phyloP scores from a whole-genome alignment of 2,113 vertebrate genomes.

The Xenopus borealis region DNA sequence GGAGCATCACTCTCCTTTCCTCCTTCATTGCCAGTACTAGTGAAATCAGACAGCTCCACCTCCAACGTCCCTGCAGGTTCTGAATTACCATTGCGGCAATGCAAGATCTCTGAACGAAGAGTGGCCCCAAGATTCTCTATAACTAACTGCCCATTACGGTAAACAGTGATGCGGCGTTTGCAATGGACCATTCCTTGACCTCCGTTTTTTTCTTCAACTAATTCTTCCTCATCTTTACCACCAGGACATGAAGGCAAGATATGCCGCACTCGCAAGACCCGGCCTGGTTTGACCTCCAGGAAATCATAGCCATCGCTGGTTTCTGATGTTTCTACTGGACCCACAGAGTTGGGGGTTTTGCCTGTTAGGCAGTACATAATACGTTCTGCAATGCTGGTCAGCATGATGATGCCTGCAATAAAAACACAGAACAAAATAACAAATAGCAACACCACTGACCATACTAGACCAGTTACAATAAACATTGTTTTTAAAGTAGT shows the following conservation, averaged over 20 bases:
- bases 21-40: slow-evolving; percentile 48
- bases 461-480: not conserved
- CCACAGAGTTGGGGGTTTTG: slow-evolving; percentile 75
- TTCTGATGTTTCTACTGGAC: slow-evolving; percentile 76
- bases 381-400: slow-evolving; percentile 80
- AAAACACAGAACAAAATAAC: not conserved
- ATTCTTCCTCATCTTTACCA: slow-evolving; percentile 41
- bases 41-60: slow-evolving; percentile 65
- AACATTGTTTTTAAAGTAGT: too few relatives aligned
- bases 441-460: not conserved
- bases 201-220: slow-evolving; percentile 42
- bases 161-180: slow-evolving; percentile 85
- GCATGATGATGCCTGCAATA: slow-evolving; percentile 70
- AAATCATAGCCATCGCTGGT: slow-evolving; percentile 83
- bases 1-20: slow-evolving; percentile 47
- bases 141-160: slow-evolving; percentile 84
- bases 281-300: slow-evolving; percentile 90
- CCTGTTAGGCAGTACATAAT: slow-evolving; percentile 87
- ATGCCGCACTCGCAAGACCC: slow-evolving; percentile 82
- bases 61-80: slow-evolving; percentile 69
- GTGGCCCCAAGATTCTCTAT: slow-evolving; percentile 85
- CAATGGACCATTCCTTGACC: slow-evolving; percentile 69
- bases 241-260: slow-evolving; percentile 55
- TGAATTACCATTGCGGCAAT: slow-evolving; percentile 65
- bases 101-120: slow-evolving; percentile 66